Conservation (phyloP, 1,140 invertebrate species). For the Cheumatopsyche charites region DNA sequence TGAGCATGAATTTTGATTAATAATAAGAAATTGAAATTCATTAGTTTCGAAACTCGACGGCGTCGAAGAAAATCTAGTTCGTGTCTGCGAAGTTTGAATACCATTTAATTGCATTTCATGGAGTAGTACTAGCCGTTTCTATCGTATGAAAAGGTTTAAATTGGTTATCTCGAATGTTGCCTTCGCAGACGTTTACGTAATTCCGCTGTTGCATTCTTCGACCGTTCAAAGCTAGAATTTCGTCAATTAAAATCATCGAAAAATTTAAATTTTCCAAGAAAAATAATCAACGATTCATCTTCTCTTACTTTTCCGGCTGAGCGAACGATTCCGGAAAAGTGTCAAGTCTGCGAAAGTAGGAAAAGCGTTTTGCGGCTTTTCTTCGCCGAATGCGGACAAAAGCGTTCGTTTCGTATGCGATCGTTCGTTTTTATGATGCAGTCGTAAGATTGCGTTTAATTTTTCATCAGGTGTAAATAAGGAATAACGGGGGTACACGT, state of each 20-base stretch:
- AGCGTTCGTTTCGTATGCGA: neutral
- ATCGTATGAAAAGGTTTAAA: constrained; percentile 3
- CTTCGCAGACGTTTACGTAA: no score
- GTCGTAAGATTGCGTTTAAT: constrained; percentile 31
- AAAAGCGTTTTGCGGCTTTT: neutral
- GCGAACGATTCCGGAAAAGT: neutral
- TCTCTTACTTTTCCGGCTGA: neutral
- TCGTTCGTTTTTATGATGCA: constrained; percentile 25
- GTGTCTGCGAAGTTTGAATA: constrained; percentile 13
- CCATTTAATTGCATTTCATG: neutral
- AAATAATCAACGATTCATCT: no score
- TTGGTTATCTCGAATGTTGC: neutral
- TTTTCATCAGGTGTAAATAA: constrained; percentile 7
- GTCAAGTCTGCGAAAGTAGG: neutral
- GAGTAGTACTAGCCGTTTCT: neutral
- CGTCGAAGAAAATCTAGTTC: neutral
- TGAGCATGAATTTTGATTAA: neutral
- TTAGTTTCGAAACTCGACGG: neutral
- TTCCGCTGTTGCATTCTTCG: no score
- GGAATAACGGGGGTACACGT: neutral
- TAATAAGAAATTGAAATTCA: constrained; percentile 10
- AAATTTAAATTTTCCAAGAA: no score
- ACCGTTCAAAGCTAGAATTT: no score
- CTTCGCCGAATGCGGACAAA: neutral
- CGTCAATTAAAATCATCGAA: no score